Conservation (phyloP, 2,797 vertebrate genomes). For the Gymnoscopelus braueri region DNA sequence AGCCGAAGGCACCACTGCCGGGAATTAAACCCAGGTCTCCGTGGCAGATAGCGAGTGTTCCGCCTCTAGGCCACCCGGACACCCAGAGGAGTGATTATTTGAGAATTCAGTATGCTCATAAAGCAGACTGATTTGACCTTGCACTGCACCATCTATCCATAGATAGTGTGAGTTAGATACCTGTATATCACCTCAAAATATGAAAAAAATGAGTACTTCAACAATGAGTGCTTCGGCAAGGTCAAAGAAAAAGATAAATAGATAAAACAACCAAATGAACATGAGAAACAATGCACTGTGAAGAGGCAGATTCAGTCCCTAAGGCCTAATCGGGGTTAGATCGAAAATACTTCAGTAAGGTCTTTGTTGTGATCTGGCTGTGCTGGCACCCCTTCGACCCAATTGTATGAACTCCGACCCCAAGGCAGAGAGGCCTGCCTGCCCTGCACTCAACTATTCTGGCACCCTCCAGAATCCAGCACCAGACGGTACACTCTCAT, state of each 20-base stretch:
- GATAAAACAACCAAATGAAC: background rate
- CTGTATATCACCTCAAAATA: too few relatives aligned
- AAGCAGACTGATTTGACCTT: too few relatives aligned
- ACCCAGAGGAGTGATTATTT: too few relatives aligned
- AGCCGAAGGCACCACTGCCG: too few relatives aligned
- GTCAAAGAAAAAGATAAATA: background rate
- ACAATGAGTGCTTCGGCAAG: background rate
- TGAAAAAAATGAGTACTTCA: too few relatives aligned
- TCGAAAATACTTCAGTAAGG: conserved; percentile 36
- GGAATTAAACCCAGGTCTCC: too few relatives aligned
- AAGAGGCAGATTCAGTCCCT: background rate
- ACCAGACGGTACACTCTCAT: conserved; percentile 58
- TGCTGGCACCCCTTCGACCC: conserved; percentile 37
- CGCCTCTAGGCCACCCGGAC: too few relatives aligned
- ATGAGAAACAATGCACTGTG: background rate
- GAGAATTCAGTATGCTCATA: too few relatives aligned
- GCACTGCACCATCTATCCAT: too few relatives aligned
- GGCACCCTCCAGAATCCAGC: conserved; percentile 34
- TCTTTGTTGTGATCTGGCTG: conserved; percentile 49
- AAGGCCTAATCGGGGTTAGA: conserved; percentile 40
- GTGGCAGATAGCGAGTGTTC: too few relatives aligned
- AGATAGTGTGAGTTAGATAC: too few relatives aligned
- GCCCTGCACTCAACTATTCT: conserved; percentile 29
- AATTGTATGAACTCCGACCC: conserved; percentile 52
- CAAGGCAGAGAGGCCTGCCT: conserved; percentile 15